Percentiles rank a stretch among this genome's conserved stretches.
These are phyloP conservation scores for Cetonia aurata DNA, from an alignment of 2,888 invertebrate genomes.

Conservation along the genomic window DNA sequence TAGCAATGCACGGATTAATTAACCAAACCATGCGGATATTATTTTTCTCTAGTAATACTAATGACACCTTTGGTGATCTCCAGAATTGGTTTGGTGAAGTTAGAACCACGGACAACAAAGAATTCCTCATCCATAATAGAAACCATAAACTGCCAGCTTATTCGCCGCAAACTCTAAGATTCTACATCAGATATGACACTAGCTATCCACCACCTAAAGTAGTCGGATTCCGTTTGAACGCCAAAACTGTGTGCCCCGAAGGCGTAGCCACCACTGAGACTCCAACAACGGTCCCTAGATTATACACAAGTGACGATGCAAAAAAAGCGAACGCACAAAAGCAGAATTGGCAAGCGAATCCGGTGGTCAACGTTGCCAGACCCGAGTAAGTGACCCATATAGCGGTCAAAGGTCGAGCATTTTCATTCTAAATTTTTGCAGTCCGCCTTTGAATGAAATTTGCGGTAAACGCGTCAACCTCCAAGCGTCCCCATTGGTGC, in stretches of 20 bases:
- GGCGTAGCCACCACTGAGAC: slow-evolving; percentile 62
- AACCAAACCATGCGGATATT: too few relatives aligned
- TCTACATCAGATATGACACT: slow-evolving; percentile 73
- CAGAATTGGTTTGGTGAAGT: slow-evolving; percentile 71
- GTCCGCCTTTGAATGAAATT: too few relatives aligned
- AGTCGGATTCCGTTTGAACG: slow-evolving; percentile 70
- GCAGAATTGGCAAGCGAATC: neutral
- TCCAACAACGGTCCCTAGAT: slow-evolving; percentile 58
- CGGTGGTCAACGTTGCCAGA: neutral
- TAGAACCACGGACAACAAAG: slow-evolving; percentile 70
- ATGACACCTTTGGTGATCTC: too few relatives aligned
- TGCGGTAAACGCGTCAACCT: neutral
- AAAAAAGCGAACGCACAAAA: neutral
- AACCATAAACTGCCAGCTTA: slow-evolving; percentile 72
- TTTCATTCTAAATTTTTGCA: too few relatives aligned
- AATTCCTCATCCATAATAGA: slow-evolving; percentile 72
- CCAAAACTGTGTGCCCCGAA: slow-evolving; percentile 70
- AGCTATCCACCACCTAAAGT: slow-evolving; percentile 68
- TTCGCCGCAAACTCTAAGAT: slow-evolving; percentile 70
- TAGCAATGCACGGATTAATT: too few relatives aligned
- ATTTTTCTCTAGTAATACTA: too few relatives aligned
- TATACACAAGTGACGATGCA: slow-evolving; percentile 53
- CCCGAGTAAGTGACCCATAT: too few relatives aligned
- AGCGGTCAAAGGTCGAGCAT: too few relatives aligned
- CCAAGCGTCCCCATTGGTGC: neutral